phyloP scores from a whole-genome alignment of 2,888 invertebrate species.

The Tryphoninae sp. region DNA sequence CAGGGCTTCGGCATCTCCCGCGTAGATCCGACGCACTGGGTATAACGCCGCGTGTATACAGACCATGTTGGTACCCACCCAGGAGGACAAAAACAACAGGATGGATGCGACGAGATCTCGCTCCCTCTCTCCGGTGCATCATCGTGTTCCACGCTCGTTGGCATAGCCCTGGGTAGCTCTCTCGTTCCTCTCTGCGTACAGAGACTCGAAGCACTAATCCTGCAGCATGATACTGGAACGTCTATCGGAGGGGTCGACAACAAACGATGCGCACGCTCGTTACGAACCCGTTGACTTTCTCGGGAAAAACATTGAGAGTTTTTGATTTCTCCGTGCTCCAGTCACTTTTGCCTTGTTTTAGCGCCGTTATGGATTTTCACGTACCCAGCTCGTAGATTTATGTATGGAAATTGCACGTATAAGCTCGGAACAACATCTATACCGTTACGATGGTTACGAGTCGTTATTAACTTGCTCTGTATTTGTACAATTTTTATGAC shows the following conservation, averaged over 20 bases:
- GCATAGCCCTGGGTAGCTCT: slow-evolving; percentile 9
- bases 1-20: slow-evolving; percentile 43
- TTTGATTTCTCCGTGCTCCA: slow-evolving; percentile 9
- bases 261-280: slow-evolving; percentile 31
- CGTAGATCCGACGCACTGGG: slow-evolving; percentile 39
- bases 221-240: slow-evolving; percentile 45
- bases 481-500: not conserved
- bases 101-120: slow-evolving; percentile 38
- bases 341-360: not conserved
- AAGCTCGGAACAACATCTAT: not conserved
- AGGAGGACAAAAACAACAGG: slow-evolving; percentile 52
- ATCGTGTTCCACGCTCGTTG: slow-evolving; percentile 22
- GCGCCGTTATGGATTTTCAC: slow-evolving; percentile 7
- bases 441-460: not conserved
- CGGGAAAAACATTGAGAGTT: slow-evolving; percentile 44
- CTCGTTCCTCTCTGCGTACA: slow-evolving; percentile 20
- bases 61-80: slow-evolving; percentile 8
- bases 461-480: not conserved
- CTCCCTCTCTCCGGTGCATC: slow-evolving; percentile 14
- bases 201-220: slow-evolving; percentile 44
- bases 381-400: slow-evolving; percentile 6
- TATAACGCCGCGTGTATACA: slow-evolving; percentile 29
- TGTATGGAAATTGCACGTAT: not conserved
- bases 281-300: slow-evolving; percentile 22
- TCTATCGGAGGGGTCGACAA: slow-evolving; percentile 36